Conservation (phyloP, 2,797 vertebrate genomes). For the Limosa lapponica region DNA sequence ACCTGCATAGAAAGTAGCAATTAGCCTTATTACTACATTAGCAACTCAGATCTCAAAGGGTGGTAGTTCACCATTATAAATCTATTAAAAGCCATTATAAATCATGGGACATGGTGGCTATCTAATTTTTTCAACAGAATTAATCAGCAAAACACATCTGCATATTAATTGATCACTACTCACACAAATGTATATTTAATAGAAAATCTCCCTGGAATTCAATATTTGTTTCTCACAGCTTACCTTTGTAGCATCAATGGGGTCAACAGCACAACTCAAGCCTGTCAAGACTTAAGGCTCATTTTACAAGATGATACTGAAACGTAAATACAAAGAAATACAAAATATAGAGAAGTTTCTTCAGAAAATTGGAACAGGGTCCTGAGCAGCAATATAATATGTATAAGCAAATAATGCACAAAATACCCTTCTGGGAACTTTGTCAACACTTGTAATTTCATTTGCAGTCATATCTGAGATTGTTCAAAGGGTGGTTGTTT, state of each 20-base stretch:
- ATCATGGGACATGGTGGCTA: not conserved
- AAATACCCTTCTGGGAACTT: not conserved
- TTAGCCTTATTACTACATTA: not conserved
- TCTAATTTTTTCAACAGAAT: not conserved
- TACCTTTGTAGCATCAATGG: not conserved
- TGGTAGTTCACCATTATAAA: not conserved
- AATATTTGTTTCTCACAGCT: not conserved
- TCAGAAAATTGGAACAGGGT: not conserved
- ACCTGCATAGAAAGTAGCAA: not conserved
- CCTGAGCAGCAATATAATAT: not conserved
- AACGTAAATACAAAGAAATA: not conserved
- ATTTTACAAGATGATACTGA: not conserved
- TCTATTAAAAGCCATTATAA: not conserved
- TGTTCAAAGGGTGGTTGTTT: not conserved
- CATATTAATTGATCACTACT: not conserved
- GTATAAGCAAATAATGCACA: not conserved
- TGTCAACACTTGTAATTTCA: not conserved
- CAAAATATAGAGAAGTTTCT: not conserved
- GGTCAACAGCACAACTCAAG: not conserved
- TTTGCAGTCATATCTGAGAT: not conserved
- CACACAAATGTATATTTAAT: not conserved
- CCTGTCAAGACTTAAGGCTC: not conserved
- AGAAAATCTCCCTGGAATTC: not conserved
- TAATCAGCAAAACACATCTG: not conserved
- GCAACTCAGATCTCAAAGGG: not conserved